Evolutionary conservation across 2,888 invertebrate genomes (phyloP), one percentile per base, ranked within the genome.

Genomic region (Pachliopta kotzebuea): DNA sequence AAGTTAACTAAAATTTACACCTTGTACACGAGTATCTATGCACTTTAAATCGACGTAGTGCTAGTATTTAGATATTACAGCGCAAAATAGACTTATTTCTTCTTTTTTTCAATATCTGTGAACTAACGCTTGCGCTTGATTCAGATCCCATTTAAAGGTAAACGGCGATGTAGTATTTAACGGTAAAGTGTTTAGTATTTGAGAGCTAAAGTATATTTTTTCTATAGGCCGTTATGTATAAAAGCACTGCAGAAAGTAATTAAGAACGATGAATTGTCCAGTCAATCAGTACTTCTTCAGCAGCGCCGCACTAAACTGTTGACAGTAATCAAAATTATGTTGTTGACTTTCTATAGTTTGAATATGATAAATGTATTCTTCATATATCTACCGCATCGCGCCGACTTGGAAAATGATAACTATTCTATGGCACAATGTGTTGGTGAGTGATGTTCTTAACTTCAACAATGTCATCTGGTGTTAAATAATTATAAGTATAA

Each of bases 341-440:
- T 88, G 2, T 56, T 83, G 0, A 67, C 75, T 3, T 89, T 88
- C 68, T 85, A 83, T 57, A 69, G 69, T 1, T 71, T 72, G 1
- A 86, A 86, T 64, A 26, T 73, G 0, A 14, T 69, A 0, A 76
- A 84, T 56, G 81, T 71, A 0, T 18, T 70, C 0, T 68, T 77
- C 0, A 74, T 84, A 17, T 88, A 89, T 59, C 53, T 85, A 20
- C 88, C 88, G 2, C 70, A 79, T 58, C 77, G 88, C 2, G 62
- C 70, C 1, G 70, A 83, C 62, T 68, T 84, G 2, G 49, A 56
- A 1, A 78, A 81, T 64, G 77, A 76, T 63, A 70, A 67, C 64
- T 87, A 76, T 67, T 75, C 80, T 4, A 83, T 87, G 83, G 77
- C 80, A 0, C 83, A 79, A 37, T 90, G 89, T 67, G 81, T 84